Evolutionary conservation across 2,888 invertebrate species (phyloP), one percentile per base, ranked within the genome.

Genomic region (Drosophila mettleri): DNA sequence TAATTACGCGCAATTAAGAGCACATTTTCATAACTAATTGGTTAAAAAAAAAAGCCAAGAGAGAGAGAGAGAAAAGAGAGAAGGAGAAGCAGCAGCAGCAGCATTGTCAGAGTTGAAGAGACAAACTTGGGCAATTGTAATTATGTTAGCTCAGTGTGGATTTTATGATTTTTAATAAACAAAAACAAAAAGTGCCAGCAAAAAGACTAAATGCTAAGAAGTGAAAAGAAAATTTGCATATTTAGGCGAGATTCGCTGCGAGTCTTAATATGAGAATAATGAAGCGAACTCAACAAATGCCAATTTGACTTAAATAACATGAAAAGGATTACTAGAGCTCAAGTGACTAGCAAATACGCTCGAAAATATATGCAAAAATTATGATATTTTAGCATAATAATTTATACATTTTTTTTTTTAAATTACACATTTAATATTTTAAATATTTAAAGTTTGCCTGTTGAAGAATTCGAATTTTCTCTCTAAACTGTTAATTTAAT

Each of bases 1-100:
- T 86, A 80, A 85, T 88, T 85, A 80, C 67, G 41, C 70, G 57
- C 71, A 86, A 86, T 86, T 88, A 83, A 86, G 74, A 66, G 69
- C 73, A 78, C 66, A 88, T 88, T 86, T 86, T 78, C 71, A 83
- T 78, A 71, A 69, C 84, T 77, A 86, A 86, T 88, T 88, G 69
- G 57, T 64, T 51, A 71, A 59, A 45, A 33, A 54, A 24, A 2
- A n/a, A n/a, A n/a, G n/a, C n/a, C n/a, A n/a, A 43, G 8, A 8
- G 6, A 22, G 14, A 48, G 24, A 43, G 7, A 16, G 8, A 34
- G 10, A 48, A 34, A 16, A 36, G 27, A 20, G 14, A 33, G 34
- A 24, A 57, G 12, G 10, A 46, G 41, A 14, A 33, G 14, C 45
- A 45, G 20, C 33, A 41, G 18, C 12, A 36, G 41, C 41, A 58